phyloP scores from a whole-genome alignment of 2,113 vertebrate genomes.

The Corythoichthys haematopterus region DNA sequence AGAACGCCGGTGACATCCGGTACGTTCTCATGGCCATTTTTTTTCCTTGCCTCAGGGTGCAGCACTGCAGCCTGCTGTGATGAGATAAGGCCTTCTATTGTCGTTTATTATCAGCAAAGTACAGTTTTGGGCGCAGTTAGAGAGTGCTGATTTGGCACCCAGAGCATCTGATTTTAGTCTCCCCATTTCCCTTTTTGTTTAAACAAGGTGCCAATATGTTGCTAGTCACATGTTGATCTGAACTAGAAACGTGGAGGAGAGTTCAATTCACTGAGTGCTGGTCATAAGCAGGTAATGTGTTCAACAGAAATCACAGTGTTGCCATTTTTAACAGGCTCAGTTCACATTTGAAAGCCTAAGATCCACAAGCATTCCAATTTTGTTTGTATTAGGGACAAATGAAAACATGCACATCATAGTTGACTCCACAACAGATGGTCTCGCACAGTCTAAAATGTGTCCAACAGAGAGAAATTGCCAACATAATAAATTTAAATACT shows the following conservation, averaged over 20 bases:
- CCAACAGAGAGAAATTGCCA: conserved; percentile 3
- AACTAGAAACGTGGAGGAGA: background rate
- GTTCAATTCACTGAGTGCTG: background rate
- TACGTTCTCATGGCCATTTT: conserved; percentile 13
- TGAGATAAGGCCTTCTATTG: conserved; percentile 37
- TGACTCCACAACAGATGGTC: background rate
- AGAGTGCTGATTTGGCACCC: conserved; percentile 36
- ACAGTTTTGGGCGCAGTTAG: conserved; percentile 30
- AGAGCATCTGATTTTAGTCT: conserved; percentile 16
- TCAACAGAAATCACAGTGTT: background rate
- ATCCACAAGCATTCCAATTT: background rate
- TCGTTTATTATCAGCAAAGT: conserved; percentile 40
- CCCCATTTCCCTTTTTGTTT: conserved; percentile 2
- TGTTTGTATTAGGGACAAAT: background rate
- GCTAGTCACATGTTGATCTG: conserved; percentile 4
- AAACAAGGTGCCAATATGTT: conserved; percentile 28
- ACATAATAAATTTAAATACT: no score
- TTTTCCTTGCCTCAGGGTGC: conserved; percentile 17
- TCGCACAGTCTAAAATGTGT: background rate
- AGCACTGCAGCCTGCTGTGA: conserved; percentile 32
- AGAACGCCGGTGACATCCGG: background rate
- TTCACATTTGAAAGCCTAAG: background rate
- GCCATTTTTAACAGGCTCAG: background rate
- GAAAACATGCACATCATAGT: background rate
- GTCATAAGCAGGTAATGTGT: background rate